A percentile compares a stretch with the other conserved stretches of the same genome.
These are phyloP conservation scores for Drosophila peninsularis DNA, from an alignment of 2,888 invertebrate genomes.

Conservation along the genomic window DNA sequence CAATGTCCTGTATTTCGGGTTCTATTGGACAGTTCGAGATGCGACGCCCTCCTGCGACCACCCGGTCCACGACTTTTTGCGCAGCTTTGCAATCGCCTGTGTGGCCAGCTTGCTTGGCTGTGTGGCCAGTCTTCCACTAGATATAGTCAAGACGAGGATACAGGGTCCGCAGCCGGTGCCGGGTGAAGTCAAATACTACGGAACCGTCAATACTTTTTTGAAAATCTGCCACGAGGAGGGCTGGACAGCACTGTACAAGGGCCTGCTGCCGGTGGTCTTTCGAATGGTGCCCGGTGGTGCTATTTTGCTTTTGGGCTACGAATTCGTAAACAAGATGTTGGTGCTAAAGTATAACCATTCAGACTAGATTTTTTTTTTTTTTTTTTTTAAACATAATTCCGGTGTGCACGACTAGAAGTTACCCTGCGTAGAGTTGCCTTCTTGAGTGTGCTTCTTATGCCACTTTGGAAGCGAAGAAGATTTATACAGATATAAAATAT, in stretches of 20 bases:
- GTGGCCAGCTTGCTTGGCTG: slow-evolving; percentile 28
- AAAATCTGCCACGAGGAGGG: slow-evolving; percentile 49
- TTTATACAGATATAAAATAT: too few species aligned
- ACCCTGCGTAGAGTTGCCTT: too few species aligned
- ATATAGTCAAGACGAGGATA: slow-evolving; percentile 52
- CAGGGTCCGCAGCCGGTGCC: slow-evolving; percentile 63
- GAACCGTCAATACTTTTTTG: slow-evolving; percentile 9
- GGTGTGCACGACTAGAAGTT: too few species aligned
- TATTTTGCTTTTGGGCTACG: slow-evolving; percentile 40
- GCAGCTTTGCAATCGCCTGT: slow-evolving; percentile 10
- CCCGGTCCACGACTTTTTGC: slow-evolving; percentile 11
- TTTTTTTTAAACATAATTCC: too few species aligned
- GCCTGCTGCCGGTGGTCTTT: slow-evolving; percentile 36
- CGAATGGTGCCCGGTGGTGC: slow-evolving; percentile 40
- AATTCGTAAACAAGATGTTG: slow-evolving; percentile 18
- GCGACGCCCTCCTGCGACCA: background rate
- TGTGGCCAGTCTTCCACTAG: slow-evolving; percentile 28
- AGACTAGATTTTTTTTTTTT: background rate
- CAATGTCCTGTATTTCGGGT: slow-evolving; percentile 42
- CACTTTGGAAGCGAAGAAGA: too few species aligned
- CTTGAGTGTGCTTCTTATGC: too few species aligned
- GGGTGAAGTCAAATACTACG: slow-evolving; percentile 50
- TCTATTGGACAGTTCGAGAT: slow-evolving; percentile 20
- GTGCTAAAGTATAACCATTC: background rate
- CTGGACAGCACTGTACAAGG: slow-evolving; percentile 42